These are phyloP conservation scores for Aix galericulata DNA, from an alignment of 2,113 vertebrate species.

Conservation along the genomic window DNA sequence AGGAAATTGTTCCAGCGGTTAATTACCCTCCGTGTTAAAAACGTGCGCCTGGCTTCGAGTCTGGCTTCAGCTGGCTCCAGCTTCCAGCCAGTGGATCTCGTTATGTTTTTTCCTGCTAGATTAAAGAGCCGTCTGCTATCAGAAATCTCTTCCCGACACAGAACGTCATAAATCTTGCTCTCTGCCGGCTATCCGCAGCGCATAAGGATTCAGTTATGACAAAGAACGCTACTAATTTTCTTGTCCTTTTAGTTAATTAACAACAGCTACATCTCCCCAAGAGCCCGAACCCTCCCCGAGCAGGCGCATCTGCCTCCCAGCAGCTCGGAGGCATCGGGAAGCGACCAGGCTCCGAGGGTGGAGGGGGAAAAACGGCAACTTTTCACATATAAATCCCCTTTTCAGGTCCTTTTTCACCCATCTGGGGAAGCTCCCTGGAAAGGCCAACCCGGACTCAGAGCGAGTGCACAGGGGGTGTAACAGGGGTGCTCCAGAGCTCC, in stretches of 20 bases:
- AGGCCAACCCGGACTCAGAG: background rate
- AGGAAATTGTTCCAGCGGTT: background rate
- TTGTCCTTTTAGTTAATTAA: slow-evolving; percentile 49
- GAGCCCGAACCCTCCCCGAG: fast-evolving
- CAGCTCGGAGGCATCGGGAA: background rate
- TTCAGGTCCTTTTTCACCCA: background rate
- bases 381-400: background rate
- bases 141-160: slow-evolving; percentile 51
- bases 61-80: slow-evolving; percentile 38
- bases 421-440: background rate
- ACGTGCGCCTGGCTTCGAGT: background rate
- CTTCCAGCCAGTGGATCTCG: background rate
- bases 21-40: slow-evolving; percentile 12
- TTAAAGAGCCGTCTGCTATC: slow-evolving; percentile 44
- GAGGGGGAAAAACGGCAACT: background rate
- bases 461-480: background rate
- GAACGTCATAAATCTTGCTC: slow-evolving; percentile 44
- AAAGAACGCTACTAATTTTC: slow-evolving; percentile 8
- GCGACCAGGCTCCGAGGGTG: background rate
- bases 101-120: background rate
- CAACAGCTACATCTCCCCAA: background rate
- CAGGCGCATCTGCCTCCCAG: background rate
- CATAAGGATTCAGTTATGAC: background rate
- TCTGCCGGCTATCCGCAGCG: background rate
- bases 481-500: background rate